Evolutionary conservation across 2,797 vertebrate species (phyloP), one percentile per base, ranked within the genome.

Genomic region (Ispidina lecontei): DNA sequence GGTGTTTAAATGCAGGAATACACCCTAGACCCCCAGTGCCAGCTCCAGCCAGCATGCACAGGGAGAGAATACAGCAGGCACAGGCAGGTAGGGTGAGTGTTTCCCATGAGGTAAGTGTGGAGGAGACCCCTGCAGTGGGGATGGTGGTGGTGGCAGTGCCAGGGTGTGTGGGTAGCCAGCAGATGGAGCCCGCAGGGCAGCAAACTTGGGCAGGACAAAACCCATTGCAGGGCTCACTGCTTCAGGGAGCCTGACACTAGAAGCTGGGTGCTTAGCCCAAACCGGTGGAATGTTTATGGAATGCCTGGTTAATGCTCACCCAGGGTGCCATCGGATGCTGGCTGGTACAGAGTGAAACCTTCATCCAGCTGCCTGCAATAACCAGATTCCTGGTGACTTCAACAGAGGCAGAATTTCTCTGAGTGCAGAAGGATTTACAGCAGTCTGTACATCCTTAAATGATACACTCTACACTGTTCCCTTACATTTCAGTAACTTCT

Each of bases 141-240:
- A 29, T 41, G 25, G 26, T 49, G 47, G 14, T 26, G 47, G 26
- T 49, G 21, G 63, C 29, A 2, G 21, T 4, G 49, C 65, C 14
- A 29, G 35, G 55, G 75, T 54, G 75, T 22, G 63, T 18, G 44
- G 47, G 46, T 4, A 77, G 79, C 95, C 92, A 51, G 60, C 76
- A 95, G 96, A 64, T 94, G 95, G 96, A 90, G 96, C 96, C 90
- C 35, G 28, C 73, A 7, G 47, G 90, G 95, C 37, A 76, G 87
- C 33, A 35, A 58, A 73, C 9, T 3, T 18, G 44, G 22, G 23
- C n/a, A 1, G 31, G 29, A 72, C 65, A 25, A 28, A 25, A 49
- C 16, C 33, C 20, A 5, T 16, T 5, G 6, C 4, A 2, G 25
- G 15, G n/a, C 75, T 47, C 7, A 11, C 13, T 56, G 35, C 64